Evolutionary conservation across 2,797 vertebrate species (phyloP).

Genomic region (Muscicapa striata): DNA sequence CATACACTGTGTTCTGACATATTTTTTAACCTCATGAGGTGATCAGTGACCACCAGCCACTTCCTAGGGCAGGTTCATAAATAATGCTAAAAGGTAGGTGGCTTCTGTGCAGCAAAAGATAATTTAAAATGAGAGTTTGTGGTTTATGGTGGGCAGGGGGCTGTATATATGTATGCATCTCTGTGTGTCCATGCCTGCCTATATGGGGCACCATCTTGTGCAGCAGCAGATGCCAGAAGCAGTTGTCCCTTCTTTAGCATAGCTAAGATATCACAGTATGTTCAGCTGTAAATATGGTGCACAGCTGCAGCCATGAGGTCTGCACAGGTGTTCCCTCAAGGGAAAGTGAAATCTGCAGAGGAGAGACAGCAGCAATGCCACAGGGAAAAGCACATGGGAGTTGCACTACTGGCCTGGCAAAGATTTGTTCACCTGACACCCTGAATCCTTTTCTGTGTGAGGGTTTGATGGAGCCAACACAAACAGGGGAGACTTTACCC

Average conservation of each 20-base stretch:
- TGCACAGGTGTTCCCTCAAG: not conserved
- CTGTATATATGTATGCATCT: not conserved
- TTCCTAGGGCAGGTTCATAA: not conserved
- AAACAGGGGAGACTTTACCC: not conserved
- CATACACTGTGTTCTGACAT: not conserved
- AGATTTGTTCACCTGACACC: not conserved
- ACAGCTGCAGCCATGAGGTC: rapidly evolving
- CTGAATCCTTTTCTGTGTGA: not conserved
- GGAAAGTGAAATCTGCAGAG: not conserved
- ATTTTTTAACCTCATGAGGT: not conserved
- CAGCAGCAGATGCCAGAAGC: not conserved
- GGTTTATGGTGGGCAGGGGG: not conserved
- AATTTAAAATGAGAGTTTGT: not conserved
- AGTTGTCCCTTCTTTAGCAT: not conserved
- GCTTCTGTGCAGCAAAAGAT: not conserved
- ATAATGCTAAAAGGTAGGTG: not conserved
- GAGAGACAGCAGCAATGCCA: not conserved
- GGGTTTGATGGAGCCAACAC: not conserved
- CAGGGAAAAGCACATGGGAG: not conserved
- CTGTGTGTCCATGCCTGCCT: not conserved
- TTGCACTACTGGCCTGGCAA: not conserved
- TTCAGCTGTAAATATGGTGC: not conserved
- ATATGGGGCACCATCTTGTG: rapidly evolving
- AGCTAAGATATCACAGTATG: not conserved
- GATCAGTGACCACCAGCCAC: not conserved